These are phyloP conservation scores for Agrotis ipsilon DNA, from an alignment of 2,888 invertebrate genomes.

Conservation along the genomic window DNA sequence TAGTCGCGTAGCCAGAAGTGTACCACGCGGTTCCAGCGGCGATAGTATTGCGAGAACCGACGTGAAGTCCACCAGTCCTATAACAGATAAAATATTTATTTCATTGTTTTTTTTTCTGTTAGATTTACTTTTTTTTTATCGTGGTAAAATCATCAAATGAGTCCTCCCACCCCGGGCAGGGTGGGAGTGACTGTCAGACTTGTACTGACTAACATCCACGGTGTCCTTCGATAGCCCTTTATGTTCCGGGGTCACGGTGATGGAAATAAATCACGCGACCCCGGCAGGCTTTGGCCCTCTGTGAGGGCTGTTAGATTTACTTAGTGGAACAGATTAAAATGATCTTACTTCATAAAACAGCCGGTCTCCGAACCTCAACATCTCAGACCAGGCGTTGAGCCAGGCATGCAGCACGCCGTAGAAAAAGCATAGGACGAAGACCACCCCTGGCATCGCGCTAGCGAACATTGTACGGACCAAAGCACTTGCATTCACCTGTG, in stretches of 20 bases:
- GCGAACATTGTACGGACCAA: conserved; percentile 93
- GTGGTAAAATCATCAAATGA: no score
- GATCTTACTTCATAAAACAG: conserved; percentile 91
- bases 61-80: conserved; percentile 99
- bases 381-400: conserved; percentile 97
- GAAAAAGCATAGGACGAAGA: conserved; percentile 94
- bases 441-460: conserved; percentile 94
- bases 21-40: conserved; percentile 99
- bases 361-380: conserved; percentile 96
- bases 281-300: no score
- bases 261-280: no score
- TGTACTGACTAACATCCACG: no score
- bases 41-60: conserved; percentile 95
- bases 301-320: no score
- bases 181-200: no score
- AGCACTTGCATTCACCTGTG: conserved; percentile 83
- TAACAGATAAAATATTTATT: conserved; percentile 43
- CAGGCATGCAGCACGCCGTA: conserved; percentile 97
- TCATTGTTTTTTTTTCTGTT: no score
- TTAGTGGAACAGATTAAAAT: background rate
- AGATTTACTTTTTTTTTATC: no score
- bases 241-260: no score
- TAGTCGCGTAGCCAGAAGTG: conserved; percentile 98
- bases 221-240: no score
- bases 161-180: no score